Conservation (phyloP, 2,797 vertebrate genomes). For the Melanogrammus aeglefinus region DNA sequence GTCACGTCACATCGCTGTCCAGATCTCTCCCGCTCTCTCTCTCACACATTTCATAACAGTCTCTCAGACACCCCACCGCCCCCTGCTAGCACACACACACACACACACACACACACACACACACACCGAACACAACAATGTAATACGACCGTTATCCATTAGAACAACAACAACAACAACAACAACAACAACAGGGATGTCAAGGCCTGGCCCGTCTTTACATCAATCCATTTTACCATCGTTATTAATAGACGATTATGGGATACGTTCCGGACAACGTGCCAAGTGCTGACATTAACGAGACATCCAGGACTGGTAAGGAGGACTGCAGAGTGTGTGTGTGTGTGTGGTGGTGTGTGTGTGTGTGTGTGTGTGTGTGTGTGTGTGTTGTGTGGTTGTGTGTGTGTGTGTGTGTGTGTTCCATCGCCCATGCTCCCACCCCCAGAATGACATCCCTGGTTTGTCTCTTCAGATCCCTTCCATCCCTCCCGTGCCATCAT, state of each 20-base stretch:
- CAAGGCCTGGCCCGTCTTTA: constrained; percentile 45
- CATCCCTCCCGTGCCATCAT: constrained; percentile 49
- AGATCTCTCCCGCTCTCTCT: constrained; percentile 39
- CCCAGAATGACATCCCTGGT: constrained; percentile 21
- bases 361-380: constrained; percentile 23
- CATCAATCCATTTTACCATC: constrained; percentile 52
- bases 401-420: constrained; percentile 49
- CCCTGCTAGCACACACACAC: constrained; percentile 21
- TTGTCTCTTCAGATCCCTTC: constrained; percentile 45
- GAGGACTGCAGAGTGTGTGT: constrained; percentile 57
- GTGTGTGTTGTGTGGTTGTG: constrained; percentile 42
- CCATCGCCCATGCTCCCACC: constrained; percentile 47
- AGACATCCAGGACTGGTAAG: constrained; percentile 65
- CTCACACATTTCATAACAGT: constrained; percentile 8
- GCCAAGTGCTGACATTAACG: constrained; percentile 68
- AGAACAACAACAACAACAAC: constrained; percentile 46
- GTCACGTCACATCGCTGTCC: constrained; percentile 5
- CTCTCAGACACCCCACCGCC: not conserved
- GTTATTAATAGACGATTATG: constrained; percentile 68
- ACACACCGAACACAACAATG: constrained; percentile 50
- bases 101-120: not conserved
- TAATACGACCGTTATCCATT: constrained; percentile 25
- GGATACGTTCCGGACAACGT: constrained; percentile 63
- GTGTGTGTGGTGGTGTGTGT: constrained; percentile 49
- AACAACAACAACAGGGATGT: constrained; percentile 53